Evolutionary conservation across 1,140 invertebrate species (phyloP), one percentile per base, ranked within the genome.

Genomic region (Tyrophagus putrescentiae): DNA sequence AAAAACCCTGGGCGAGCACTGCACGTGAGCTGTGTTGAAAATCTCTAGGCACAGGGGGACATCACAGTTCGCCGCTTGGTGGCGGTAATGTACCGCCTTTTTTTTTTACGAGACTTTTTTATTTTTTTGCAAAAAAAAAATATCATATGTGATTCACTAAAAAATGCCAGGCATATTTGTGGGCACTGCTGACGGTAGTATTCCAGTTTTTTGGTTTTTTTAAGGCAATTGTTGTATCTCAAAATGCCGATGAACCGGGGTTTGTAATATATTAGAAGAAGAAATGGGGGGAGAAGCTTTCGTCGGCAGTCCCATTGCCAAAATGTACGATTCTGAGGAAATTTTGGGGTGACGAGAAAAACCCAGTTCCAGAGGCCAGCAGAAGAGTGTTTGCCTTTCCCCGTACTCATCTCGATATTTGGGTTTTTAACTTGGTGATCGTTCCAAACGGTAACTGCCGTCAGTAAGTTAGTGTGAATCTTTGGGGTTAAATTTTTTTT

Each of bases 261-360:
- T 62, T 1, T 68, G 57, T 4, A 81, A 69, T 65, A 77, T 79
- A 32, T 76, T 68, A 57, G 73, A 64, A 65, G 80, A 80, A 1
- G 74, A 64, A 62, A 77, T 80, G 1, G 79, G 76, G 1, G 77
- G 31, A 2, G 73, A 70, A 54, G 71, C 67, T 5, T 72, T 71
- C 5, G 68, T 67, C 3, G 76, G 73, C 6, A 76, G 62, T 53
- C 72, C 73, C 78, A 78, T 81, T 44, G 65, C 69, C 18, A 78
- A 69, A 1, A 76, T 72, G 1, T 75, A 65, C 18, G 72, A 64
- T 67, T 81, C 79, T 52, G 79, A 78, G 9, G 75, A 68, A 65
- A 81, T 81, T 66, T 81, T 80, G 36, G 80, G 72, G 66, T 81
- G 79, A 5, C 79, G 69, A 13, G 76, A 73, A 1, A 78, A 53